Percentiles rank a stretch among this genome's conserved stretches.
These are phyloP conservation scores for Labrus mixtus DNA, from an alignment of 2,113 vertebrate species.

Conservation along the genomic window DNA sequence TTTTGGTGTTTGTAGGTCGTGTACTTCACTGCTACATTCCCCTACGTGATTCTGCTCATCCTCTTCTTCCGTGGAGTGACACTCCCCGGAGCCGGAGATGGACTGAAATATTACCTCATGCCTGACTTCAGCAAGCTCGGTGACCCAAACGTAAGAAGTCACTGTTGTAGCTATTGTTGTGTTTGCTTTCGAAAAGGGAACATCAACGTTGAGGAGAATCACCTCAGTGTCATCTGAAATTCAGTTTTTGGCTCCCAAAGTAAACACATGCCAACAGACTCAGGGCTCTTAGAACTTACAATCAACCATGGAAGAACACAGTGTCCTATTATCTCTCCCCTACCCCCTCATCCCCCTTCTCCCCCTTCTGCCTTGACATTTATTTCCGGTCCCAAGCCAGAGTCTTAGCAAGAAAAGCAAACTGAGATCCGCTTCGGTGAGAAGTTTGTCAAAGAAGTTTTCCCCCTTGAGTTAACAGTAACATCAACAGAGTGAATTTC, in stretches of 20 bases:
- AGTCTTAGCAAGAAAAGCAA: slow-evolving; percentile 55
- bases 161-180: neutral
- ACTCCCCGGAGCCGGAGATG: slow-evolving; percentile 79
- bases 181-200: neutral
- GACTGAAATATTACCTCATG: slow-evolving; percentile 77
- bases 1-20: slow-evolving; percentile 73
- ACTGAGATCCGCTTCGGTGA: slow-evolving; percentile 13
- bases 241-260: neutral
- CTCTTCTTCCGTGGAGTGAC: slow-evolving; percentile 83
- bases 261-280: neutral
- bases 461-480: neutral
- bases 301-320: slow-evolving; percentile 10
- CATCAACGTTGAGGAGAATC: too few species aligned
- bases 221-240: neutral
- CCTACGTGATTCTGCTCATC: slow-evolving; percentile 83
- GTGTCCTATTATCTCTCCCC: slow-evolving; percentile 11
- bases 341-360: neutral
- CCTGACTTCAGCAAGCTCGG: slow-evolving; percentile 69
- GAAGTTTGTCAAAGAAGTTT: slow-evolving; percentile 3
- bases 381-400: slow-evolving; percentile 29
- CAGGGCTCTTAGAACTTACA: too few species aligned
- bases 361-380: slow-evolving; percentile 6
- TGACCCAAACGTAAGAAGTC: slow-evolving; percentile 61
- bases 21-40: slow-evolving; percentile 84
- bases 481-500: neutral